These are phyloP conservation scores for Papilio dardanus DNA, from an alignment of 1,140 invertebrate genomes.

Conservation along the genomic window DNA sequence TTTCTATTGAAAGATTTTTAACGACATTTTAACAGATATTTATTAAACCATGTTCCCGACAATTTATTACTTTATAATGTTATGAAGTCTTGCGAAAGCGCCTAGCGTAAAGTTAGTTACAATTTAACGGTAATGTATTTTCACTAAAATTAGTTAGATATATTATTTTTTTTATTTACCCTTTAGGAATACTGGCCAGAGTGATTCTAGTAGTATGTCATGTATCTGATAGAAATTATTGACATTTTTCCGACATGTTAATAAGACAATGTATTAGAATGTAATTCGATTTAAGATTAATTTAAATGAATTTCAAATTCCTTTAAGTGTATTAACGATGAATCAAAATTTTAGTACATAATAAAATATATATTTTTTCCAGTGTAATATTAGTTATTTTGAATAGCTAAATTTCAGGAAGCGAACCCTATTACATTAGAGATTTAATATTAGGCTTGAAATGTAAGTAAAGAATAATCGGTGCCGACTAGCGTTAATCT, in stretches of 20 bases:
- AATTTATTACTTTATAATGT: not conserved
- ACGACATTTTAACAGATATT: not conserved
- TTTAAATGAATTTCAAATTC: conserved; percentile 5
- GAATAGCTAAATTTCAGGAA: not conserved
- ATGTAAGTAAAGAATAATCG: conserved; percentile 17
- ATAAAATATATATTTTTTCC: not conserved
- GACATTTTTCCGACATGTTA: conserved; percentile 1
- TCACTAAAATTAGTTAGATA: not conserved
- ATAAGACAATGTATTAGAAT: conserved; percentile 18
- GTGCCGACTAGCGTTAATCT: no score
- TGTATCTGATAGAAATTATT: not conserved
- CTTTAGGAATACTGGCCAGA: not conserved
- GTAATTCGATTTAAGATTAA: conserved; percentile 11
- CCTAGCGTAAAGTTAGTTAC: not conserved
- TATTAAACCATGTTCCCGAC: not conserved
- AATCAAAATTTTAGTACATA: not conserved
- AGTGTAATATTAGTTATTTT: not conserved
- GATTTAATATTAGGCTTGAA: not conserved
- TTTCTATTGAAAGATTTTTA: not conserved
- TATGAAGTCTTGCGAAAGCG: not conserved
- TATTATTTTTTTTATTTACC: not conserved
- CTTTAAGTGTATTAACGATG: not conserved
- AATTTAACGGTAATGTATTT: not conserved
- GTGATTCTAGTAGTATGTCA: not conserved
- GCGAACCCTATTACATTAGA: not conserved